Evolutionary conservation across 2,113 vertebrate species (phyloP), one percentile per base, ranked within the genome.

Genomic region (Nerophis ophidion): DNA sequence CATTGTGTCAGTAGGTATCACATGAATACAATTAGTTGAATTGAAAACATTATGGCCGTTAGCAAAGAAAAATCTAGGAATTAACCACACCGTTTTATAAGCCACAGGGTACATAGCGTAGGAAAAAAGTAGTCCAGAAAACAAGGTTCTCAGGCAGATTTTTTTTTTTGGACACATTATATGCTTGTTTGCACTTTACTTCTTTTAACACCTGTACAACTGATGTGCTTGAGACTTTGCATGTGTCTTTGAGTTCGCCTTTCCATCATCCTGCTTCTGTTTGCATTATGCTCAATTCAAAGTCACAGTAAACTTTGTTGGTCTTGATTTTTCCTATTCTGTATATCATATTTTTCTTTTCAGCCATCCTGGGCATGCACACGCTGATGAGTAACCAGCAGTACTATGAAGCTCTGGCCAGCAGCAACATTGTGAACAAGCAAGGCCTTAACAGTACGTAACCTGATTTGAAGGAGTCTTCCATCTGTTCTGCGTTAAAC

Each of bases 341-440:
- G 19, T 59, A 12, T 60, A 36, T 62, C 67, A 63, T 60, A 44
- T 52, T 73, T 64, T 55, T 76, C 54, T 79, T 72, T 64, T 1
- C 80, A 99, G 97, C 96, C 60, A 99, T 99, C 81, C 91, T 99
- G 81, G 97, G 97, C 14, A 99, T 99, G 97, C 95, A 99, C 86
- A 99, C 96, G 2, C 89, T 99, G 80, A 99, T 98, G 97, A 99
- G 97, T 75, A 98, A 96, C 87, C 95, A 98, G 81, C 97, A 99
- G 86, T 99, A 99, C 86, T 99, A 99, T 9, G 94, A 93, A 84
- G 95, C 97, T 7, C 81, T 98, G 82, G 93, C 94, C 70, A 98
- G 94, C 92, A 97, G 92, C 86, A 94, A 88, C 71, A 99, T 99
- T 0, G 94, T 98, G 81, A 99, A 98, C 93, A 99, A 95, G 83